Conservation (phyloP, 2,888 invertebrate genomes). For the Dinocampus coccinellae region DNA sequence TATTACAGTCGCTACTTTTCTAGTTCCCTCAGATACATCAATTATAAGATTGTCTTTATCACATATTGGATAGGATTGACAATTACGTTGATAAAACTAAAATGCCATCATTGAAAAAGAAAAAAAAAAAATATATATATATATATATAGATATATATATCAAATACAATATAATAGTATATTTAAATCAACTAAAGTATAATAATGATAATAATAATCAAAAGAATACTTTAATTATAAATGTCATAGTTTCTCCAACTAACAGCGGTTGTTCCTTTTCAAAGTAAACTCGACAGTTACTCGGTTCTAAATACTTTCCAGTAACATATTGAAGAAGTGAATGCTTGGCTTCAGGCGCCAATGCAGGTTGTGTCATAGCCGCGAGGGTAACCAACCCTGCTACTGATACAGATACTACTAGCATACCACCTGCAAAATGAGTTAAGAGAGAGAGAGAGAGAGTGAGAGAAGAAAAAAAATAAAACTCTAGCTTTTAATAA, state of each 20-base stretch:
- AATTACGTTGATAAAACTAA: slow-evolving; percentile 91
- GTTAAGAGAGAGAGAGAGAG: too few relatives aligned
- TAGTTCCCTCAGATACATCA: slow-evolving; percentile 87
- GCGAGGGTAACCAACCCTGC: slow-evolving; percentile 90
- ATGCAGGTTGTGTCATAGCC: slow-evolving; percentile 90
- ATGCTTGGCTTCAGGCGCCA: slow-evolving; percentile 91
- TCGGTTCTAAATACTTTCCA: slow-evolving; percentile 89
- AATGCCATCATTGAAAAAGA: slow-evolving; percentile 44
- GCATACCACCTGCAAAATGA: slow-evolving; percentile 87
- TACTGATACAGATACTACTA: slow-evolving; percentile 90
- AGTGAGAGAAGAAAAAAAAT: too few relatives aligned
- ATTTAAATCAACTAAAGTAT: slow-evolving; percentile 5
- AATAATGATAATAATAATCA: neutral
- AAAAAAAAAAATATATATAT: too few relatives aligned
- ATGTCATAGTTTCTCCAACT: slow-evolving; percentile 93
- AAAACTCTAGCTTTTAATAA: too few relatives aligned
- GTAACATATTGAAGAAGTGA: slow-evolving; percentile 92
- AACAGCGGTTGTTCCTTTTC: slow-evolving; percentile 92
- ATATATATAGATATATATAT: too few relatives aligned
- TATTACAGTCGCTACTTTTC: slow-evolving; percentile 86
- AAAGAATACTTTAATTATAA: slow-evolving; percentile 77
- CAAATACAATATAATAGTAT: neutral
- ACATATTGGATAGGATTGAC: slow-evolving; percentile 94
- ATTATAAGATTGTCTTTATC: slow-evolving; percentile 92
- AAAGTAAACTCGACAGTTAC: slow-evolving; percentile 88